Evolutionary conservation across 2,113 vertebrate genomes (phyloP).

Genomic region (Serilophus lunatus): DNA sequence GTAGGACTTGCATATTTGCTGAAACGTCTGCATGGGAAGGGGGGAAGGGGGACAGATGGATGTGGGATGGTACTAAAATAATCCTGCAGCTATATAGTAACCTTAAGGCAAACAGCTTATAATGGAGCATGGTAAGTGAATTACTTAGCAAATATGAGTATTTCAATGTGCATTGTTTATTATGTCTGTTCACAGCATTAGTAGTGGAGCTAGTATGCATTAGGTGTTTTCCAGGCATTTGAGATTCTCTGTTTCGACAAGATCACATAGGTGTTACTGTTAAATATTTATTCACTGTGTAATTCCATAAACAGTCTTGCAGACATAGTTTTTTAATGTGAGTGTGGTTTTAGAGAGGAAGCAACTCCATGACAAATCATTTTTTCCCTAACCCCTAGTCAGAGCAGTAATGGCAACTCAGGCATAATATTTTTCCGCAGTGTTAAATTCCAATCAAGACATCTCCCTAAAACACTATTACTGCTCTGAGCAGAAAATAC

Average conservation of each 20-base stretch:
- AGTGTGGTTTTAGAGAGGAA: neutral
- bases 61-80: slow-evolving; percentile 31
- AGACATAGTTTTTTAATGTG: neutral
- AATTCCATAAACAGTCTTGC: neutral
- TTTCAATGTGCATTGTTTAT: neutral
- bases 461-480: neutral
- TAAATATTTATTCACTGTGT: neutral
- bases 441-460: neutral
- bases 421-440: neutral
- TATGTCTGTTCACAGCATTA: neutral
- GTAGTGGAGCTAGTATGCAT: neutral
- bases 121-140: neutral
- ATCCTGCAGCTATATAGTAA: neutral
- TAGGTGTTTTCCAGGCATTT: neutral
- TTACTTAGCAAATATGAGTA: neutral
- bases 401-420: neutral
- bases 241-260: neutral
- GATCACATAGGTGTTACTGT: slow-evolving; percentile 9
- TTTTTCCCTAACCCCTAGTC: neutral
- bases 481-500: neutral
- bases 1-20: neutral
- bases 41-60: neutral
- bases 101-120: slow-evolving; percentile 10
- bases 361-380: neutral
- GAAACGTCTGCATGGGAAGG: neutral